These are phyloP conservation scores for Limnephilus auricula DNA, from an alignment of 2,888 invertebrate genomes.

Conservation along the genomic window DNA sequence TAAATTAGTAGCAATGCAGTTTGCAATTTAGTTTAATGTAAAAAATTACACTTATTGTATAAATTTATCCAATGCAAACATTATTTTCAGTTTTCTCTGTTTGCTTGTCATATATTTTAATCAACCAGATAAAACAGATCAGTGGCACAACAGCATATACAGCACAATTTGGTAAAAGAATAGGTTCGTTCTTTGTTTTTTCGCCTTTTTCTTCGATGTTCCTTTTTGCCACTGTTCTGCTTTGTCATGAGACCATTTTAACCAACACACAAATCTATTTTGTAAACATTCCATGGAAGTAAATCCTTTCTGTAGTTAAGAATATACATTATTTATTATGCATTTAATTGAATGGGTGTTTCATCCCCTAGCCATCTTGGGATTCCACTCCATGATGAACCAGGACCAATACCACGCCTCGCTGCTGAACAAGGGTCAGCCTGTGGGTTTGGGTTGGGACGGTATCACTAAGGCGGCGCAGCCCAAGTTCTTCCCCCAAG, in stretches of 20 bases:
- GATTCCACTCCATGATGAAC: slow-evolving; percentile 99
- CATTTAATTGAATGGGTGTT: slow-evolving; percentile 31
- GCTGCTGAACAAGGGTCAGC: slow-evolving; percentile 93
- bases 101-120: too few species aligned
- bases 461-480: slow-evolving; percentile 96
- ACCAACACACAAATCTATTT: too few species aligned
- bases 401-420: slow-evolving; percentile 99
- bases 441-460: slow-evolving; percentile 93
- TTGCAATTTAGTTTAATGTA: too few species aligned
- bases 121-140: too few species aligned
- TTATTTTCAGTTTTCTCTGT: too few species aligned
- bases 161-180: too few species aligned
- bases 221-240: too few species aligned
- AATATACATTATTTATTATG: slow-evolving; percentile 43
- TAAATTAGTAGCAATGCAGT: too few species aligned
- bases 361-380: slow-evolving; percentile 89
- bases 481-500: slow-evolving; percentile 93
- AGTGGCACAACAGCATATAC: too few species aligned
- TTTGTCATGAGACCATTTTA: too few species aligned
- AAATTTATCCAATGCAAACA: neutral
- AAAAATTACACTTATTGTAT: neutral
- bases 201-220: too few species aligned
- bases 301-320: neutral
- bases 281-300: neutral
- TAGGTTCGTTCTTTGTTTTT: too few species aligned